Evolutionary conservation across 2,113 vertebrate species (phyloP).

Genomic region (Sisor rabdophorus): DNA sequence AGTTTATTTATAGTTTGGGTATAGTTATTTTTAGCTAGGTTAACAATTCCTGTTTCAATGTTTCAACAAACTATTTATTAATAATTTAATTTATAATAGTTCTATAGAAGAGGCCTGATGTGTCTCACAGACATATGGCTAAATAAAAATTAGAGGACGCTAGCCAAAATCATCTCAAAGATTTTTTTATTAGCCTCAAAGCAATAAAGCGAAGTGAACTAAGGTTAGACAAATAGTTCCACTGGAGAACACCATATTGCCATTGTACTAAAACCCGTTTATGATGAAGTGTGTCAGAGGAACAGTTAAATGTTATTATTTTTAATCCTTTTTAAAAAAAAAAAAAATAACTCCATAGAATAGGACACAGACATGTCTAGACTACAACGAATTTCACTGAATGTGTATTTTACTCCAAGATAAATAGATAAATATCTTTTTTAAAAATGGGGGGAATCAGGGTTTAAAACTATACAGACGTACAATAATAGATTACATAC

Average conservation of each 20-base stretch:
- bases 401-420: background rate
- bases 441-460: background rate
- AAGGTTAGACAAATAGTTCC: constrained; percentile 38
- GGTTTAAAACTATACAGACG: constrained; percentile 10
- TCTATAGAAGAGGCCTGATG: background rate
- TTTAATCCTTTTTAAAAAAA: background rate
- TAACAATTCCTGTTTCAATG: constrained; percentile 1
- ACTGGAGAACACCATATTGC: constrained; percentile 10
- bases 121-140: constrained; percentile 25
- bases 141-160: constrained; percentile 16
- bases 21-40: background rate
- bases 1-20: background rate
- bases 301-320: background rate
- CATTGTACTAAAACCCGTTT: constrained; percentile 25
- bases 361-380: constrained; percentile 10
- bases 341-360: background rate
- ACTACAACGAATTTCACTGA: background rate
- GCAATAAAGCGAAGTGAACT: constrained; percentile 23
- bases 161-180: constrained; percentile 19
- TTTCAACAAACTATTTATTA: background rate
- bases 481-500: constrained; percentile 13
- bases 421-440: background rate
- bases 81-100: background rate
- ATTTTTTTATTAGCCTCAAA: constrained; percentile 24
- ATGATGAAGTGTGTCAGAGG: constrained; percentile 23